Conservation (phyloP, 2,113 vertebrate genomes). For the Propithecus coquereli region DNA sequence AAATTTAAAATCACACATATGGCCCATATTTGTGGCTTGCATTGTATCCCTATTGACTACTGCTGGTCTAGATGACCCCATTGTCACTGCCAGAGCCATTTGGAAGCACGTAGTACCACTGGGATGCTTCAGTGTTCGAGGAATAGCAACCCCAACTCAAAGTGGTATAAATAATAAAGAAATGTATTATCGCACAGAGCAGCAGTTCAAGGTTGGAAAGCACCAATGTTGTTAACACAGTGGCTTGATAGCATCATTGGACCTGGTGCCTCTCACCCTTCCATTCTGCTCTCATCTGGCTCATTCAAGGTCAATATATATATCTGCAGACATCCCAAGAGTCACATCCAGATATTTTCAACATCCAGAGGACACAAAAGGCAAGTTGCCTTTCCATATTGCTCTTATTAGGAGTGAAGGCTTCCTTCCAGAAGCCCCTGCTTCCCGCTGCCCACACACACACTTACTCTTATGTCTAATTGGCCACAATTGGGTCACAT, state of each 20-base stretch:
- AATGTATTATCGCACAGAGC: not conserved
- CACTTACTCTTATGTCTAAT: not conserved
- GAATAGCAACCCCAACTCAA: not conserved
- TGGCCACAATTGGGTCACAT: not conserved
- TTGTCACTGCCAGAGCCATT: not conserved
- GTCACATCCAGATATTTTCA: not conserved
- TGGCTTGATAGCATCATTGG: not conserved
- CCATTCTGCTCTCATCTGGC: not conserved
- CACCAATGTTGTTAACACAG: not conserved
- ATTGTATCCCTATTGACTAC: not conserved
- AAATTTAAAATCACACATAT: not conserved
- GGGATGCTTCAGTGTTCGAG: not conserved
- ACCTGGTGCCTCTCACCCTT: not conserved
- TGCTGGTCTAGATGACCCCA: not conserved
- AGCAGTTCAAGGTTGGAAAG: not conserved
- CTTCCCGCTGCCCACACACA: not conserved
- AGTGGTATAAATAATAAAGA: not conserved
- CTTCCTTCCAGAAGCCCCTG: not conserved
- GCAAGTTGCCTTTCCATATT: not conserved
- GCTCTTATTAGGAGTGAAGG: not conserved
- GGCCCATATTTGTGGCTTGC: not conserved
- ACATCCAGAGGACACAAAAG: not conserved
- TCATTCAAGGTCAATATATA: not conserved
- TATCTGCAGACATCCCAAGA: not conserved
- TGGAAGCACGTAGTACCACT: not conserved